phyloP scores from a whole-genome alignment of 1,140 invertebrate genomes.

The Stenopsyche tienmushanensis region DNA sequence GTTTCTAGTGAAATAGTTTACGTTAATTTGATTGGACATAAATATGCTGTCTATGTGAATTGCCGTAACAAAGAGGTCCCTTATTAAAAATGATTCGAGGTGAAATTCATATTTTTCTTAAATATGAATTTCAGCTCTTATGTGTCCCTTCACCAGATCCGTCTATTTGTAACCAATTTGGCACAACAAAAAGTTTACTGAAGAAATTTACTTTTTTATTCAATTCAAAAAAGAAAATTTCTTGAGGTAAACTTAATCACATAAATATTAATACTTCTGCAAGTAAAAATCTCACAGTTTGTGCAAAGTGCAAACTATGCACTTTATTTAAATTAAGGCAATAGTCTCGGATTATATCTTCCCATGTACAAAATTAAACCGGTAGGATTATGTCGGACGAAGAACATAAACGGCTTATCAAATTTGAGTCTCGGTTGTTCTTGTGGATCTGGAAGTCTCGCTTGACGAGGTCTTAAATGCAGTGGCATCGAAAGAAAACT shows the following conservation, averaged over 20 bases:
- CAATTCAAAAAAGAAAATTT: conserved; percentile 41
- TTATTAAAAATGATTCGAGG: no score
- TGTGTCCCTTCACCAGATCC: conserved; percentile 18
- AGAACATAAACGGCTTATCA: conserved; percentile 82
- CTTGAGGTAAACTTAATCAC: conserved; percentile 31
- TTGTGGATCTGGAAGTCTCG: conserved; percentile 62
- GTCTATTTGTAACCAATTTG: conserved; percentile 20
- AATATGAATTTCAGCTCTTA: conserved; percentile 14
- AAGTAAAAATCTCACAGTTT: no score
- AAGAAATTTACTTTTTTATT: conserved; percentile 41
- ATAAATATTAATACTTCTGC: no score
- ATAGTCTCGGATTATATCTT: conserved; percentile 76
- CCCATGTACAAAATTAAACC: conserved; percentile 84
- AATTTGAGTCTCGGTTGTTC: conserved; percentile 68
- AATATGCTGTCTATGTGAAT: no score
- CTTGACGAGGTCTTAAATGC: conserved; percentile 67
- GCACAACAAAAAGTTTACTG: conserved; percentile 5
- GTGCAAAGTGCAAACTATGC: conserved; percentile 3
- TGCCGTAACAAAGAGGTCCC: no score
- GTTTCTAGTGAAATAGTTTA: no score
- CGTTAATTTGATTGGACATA: no score
- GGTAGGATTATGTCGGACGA: conserved; percentile 82
- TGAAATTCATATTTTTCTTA: background rate
- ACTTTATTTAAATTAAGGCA: conserved; percentile 57
- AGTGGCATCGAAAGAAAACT: conserved; percentile 63